Conservation (phyloP, 2,888 invertebrate genomes). For the Ophioninae sp. region DNA sequence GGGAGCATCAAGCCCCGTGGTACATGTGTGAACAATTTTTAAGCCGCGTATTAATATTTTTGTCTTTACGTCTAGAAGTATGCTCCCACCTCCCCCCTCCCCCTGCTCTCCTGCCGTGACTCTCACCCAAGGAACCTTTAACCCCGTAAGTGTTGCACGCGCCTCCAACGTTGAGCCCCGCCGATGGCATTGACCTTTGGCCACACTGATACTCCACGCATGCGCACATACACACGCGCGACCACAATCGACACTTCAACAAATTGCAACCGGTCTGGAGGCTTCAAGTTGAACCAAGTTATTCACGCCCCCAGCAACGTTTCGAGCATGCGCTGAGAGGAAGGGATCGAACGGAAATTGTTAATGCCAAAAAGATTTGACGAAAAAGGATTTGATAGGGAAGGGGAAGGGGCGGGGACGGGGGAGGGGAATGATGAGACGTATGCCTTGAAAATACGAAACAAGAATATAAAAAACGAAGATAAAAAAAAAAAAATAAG, state of each 20-base stretch:
- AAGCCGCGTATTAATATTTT: constrained; percentile 26
- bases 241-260: constrained; percentile 46
- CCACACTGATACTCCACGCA: constrained; percentile 29
- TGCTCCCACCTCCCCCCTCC: neutral
- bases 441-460: too few relatives aligned
- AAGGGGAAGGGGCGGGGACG: too few relatives aligned
- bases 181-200: constrained; percentile 60
- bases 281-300: constrained; percentile 28
- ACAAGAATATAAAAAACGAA: too few relatives aligned
- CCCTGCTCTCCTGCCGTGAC: too few relatives aligned
- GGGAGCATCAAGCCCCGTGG: constrained; percentile 18
- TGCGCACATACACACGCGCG: neutral
- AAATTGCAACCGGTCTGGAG: constrained; percentile 49
- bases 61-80: constrained; percentile 51
- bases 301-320: constrained; percentile 7
- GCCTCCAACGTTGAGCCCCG: constrained; percentile 34
- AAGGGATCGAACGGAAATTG: too few relatives aligned
- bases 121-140: constrained; percentile 34
- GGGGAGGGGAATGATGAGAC: too few relatives aligned
- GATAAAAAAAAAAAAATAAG: too few relatives aligned
- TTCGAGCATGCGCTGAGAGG: neutral
- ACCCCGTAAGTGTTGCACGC: constrained; percentile 61
- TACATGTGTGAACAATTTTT: constrained; percentile 4
- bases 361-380: too few relatives aligned
- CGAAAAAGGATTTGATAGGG: too few relatives aligned